Evolutionary conservation across 2,113 vertebrate species (phyloP), one percentile per base, ranked within the genome.

Genomic region (Crotophaga sulcirostris): DNA sequence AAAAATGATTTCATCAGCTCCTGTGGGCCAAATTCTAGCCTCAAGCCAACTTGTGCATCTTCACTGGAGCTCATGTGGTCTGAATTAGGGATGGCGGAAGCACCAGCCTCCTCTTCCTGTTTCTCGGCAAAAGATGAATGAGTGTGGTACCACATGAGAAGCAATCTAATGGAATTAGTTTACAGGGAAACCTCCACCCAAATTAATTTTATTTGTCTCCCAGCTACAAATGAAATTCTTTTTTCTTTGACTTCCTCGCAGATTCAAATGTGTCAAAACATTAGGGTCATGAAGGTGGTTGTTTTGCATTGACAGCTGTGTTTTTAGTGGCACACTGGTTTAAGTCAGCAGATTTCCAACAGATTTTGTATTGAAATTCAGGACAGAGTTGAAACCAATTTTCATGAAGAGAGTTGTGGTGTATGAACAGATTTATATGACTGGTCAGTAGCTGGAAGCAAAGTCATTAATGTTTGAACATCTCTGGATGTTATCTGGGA

Each of bases 361-460:
- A 86, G 72, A 77, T 95, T 96, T 95, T 83, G 26, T 70, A 70
- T 51, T 94, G 91, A 91, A 83, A 78, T 83, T 91, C 80, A 42
- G 55, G 63, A 31, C 82, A 73, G 45, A 88, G 34, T 67, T 85
- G 85, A 93, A 80, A 42, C 26, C 64, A 89, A 56, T 90, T 95
- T 96, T 85, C 78, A 31, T 62, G 60, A 63, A 49, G 52, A 85
- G 84, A 95, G 34, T 56, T 94, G 91, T 85, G 67, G 58, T 63
- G 78, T 90, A 91, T 83, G 82, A 94, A 74, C 59, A 77, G 85
- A 97, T 97, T 93, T 95, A 91, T 94, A 83, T n/a, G 45, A 38
- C 67, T 87, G 78, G 63, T 69, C 84, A 95, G 82, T 93, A 94
- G 84, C 84, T 96, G 81, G 81, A 96, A 96, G 90, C 89, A 85